Base-by-base conservation (phyloP, 1,140 invertebrate species). In the Coboldia fuscipes region DNA sequence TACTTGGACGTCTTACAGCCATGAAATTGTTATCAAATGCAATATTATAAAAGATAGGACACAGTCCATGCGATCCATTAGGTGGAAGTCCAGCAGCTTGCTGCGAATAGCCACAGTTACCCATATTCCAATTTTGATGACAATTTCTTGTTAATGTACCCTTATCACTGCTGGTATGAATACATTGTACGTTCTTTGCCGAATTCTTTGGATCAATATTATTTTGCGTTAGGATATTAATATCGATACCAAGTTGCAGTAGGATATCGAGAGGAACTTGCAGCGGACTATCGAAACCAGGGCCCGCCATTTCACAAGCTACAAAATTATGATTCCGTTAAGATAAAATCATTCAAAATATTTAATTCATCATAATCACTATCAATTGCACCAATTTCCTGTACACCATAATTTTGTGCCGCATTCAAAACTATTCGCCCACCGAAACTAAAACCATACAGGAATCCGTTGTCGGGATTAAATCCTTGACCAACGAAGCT, bases 281-380 rank as follows among this genome's bases (percentile, higher is more conserved):
- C n/a, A n/a, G n/a, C 15, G 5, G 8, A 2, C 45, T 41, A 45
- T 51, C 51, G 14, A 54, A 54, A 9, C 51, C 51, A 1, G 51
- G 51, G 3, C 51, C 51, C 6, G 51, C 51, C 47, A 52, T 54
- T 33, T 54, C 51, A 22, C 51, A 54, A 22, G 46, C 51, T 54
- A 14, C 24, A 37, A 36, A 32, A 23, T 23, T 23, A 23, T 7
- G 12, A 23, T 7, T 7, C 6, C 22, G 22, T 7, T 12, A 23
- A 5, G 5, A n/a, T n/a, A n/a, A 15, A n/a, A 29, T 5, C 5
- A 29, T 29, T n/a, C 27, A 29, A 6, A 8, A 9, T 29, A 29
- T 15, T 14, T 24, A 8, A 24, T 24, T n/a, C 23, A 23, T 4
- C 15, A 14, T 15, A 36, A 37, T 37, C 33, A 42, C 43, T 37